phyloP scores from a whole-genome alignment of 2,888 invertebrate species.

The Cerastis rubricosa region DNA sequence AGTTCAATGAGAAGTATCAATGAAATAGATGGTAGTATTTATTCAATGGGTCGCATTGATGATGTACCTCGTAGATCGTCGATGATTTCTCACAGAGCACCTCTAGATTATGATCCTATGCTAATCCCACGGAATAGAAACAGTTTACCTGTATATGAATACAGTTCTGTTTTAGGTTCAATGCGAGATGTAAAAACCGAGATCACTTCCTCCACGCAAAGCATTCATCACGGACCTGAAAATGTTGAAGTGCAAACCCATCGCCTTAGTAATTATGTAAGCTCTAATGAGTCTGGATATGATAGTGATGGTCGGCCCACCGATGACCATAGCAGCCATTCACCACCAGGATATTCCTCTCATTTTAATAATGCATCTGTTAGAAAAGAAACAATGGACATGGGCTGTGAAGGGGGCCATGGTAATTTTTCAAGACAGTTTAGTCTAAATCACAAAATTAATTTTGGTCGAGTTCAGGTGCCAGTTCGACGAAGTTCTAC shows the following conservation, averaged over 20 bases:
- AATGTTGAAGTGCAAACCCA: conserved; percentile 91
- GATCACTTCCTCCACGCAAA: conserved; percentile 86
- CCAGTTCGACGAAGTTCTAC: conserved; percentile 87
- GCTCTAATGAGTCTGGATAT: conserved; percentile 96
- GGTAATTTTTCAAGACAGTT: conserved; percentile 85
- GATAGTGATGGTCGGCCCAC: conserved; percentile 94
- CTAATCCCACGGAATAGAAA: conserved; percentile 88
- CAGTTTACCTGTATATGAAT: conserved; percentile 88
- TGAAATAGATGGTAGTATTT: conserved; percentile 80
- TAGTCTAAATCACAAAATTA: conserved; percentile 87
- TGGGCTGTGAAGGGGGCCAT: conserved; percentile 78
- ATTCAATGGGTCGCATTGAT: conserved; percentile 79
- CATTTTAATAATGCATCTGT: conserved; percentile 81
- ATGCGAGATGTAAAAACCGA: conserved; percentile 85
- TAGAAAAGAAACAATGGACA: conserved; percentile 75
- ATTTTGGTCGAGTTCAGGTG: conserved; percentile 83
- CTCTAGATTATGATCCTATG: conserved; percentile 88
- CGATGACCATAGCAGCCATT: conserved; percentile 89
- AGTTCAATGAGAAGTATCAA: conserved; percentile 87
- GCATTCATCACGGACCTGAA: conserved; percentile 90
- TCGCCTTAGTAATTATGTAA: conserved; percentile 93
- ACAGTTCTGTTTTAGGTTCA: conserved; percentile 83
- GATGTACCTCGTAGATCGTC: conserved; percentile 85
- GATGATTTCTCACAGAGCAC: conserved; percentile 86
- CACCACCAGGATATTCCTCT: conserved; percentile 89